phyloP scores from a whole-genome alignment of 2,113 vertebrate species.

The Pterocles burchelli region DNA sequence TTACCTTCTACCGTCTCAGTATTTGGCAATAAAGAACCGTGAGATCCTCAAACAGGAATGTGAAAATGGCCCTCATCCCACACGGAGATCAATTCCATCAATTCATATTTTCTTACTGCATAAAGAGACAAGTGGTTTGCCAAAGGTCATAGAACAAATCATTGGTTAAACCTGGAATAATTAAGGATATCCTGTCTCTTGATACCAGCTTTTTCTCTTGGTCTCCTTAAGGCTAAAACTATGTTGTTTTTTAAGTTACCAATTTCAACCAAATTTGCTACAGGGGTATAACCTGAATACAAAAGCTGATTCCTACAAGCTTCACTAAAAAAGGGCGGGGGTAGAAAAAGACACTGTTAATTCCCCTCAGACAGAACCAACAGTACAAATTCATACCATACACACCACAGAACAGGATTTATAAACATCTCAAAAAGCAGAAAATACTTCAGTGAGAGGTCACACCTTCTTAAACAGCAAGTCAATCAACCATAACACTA shows the following conservation, averaged over 20 bases:
- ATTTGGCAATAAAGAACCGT: not conserved
- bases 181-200: not conserved
- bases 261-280: not conserved
- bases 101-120: not conserved
- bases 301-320: not conserved
- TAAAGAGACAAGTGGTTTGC: conserved; percentile 3
- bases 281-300: not conserved
- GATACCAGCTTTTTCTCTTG: not conserved
- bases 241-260: not conserved
- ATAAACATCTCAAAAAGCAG: not conserved
- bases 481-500: not conserved
- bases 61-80: not conserved
- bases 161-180: not conserved
- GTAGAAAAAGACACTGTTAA: not conserved
- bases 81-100: not conserved
- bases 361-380: not conserved
- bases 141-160: conserved; percentile 24
- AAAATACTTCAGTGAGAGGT: not conserved
- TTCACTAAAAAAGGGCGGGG: not conserved
- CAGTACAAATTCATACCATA: not conserved
- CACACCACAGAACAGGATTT: not conserved
- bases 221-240: not conserved
- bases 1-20: not conserved
- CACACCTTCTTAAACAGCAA: not conserved
- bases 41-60: not conserved